Base-by-base conservation (phyloP, 2,797 vertebrate genomes). In the Perodicticus potto region DNA sequence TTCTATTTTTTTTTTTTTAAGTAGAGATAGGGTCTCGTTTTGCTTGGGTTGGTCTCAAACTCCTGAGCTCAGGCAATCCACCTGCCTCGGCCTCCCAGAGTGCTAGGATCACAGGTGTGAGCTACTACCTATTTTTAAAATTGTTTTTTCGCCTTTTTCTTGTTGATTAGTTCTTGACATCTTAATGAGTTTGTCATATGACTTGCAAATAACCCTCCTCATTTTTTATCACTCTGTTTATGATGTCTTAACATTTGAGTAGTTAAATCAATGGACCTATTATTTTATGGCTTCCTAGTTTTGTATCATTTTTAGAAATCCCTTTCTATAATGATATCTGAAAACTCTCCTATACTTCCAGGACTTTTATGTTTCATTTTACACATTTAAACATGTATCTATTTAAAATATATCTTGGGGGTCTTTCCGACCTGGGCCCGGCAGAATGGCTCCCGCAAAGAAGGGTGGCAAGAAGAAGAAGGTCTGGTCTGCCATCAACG, bases 171-270 rank as follows among this genome's bases (percentile, higher is more conserved):
- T 65, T 78, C 45, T 49, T 74, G 19, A 49, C 12, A 22, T 55
- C 55, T 29, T 20, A 69, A 67, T 59, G 82, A 53, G 29, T 63
- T 69, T 69, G 32, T 53, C 65, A 19, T 16, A 17, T 32, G 34
- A 45, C 23, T 65, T 83, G 32, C 63, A 82, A 77, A 37, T 23
- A 37, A 3, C 43, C n/a, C 43, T 53, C 32, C 40, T 40, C 17
- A 43, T n/a, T 86, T 86, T 93, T 92, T 81, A 83, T 72, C 59
- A 65, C 72, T 43, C 37, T 83, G 37, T 74, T 86, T 40, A 61
- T 67, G 45, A 16, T 69, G 63, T 73, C 55, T 91, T 74, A 89
- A 40, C 37, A 85, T 14, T 29, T 74, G 74, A 77, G 43, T 82
- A 77, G 61, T 55, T 83, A 59, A 82, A 37, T 63, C 43, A 76